A percentile compares a stretch with the other conserved stretches of the same genome.
Evolutionary conservation across 1,140 invertebrate genomes (phyloP).

Genomic region (Sitophilus oryzae): DNA sequence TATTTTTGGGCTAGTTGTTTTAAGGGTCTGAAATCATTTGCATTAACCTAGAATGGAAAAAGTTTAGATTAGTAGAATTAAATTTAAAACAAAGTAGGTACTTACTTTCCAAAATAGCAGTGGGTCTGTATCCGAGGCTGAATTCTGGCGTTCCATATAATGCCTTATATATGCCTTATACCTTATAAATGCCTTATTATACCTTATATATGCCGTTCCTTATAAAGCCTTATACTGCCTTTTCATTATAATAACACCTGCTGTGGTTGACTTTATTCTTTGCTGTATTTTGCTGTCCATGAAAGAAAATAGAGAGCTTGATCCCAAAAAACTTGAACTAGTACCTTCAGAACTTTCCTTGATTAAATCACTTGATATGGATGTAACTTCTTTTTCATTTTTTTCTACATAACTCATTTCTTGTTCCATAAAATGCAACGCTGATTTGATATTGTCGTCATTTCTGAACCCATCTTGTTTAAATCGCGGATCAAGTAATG

Average conservation of each 20-base stretch:
- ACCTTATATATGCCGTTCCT: no score
- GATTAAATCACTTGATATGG: neutral
- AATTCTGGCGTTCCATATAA: slow-evolving; percentile 8
- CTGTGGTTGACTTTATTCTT: slow-evolving; percentile 5
- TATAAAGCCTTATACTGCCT: no score
- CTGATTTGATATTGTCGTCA: slow-evolving; percentile 13
- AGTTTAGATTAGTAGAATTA: neutral
- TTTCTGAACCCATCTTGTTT: slow-evolving; percentile 15
- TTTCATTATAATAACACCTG: slow-evolving; percentile 9
- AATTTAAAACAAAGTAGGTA: neutral
- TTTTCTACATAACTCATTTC: slow-evolving; percentile 9
- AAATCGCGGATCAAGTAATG: slow-evolving; percentile 15
- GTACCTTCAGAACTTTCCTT: neutral
- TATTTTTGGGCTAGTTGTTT: neutral
- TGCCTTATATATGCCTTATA: no score
- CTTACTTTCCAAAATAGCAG: slow-evolving; percentile 13
- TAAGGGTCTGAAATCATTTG: neutral
- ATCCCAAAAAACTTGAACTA: neutral
- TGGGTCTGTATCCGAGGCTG: neutral
- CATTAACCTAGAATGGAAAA: slow-evolving; percentile 1
- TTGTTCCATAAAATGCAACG: slow-evolving; percentile 10
- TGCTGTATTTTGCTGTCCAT: neutral
- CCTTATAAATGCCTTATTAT: no score
- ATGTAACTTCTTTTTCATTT: slow-evolving; percentile 5
- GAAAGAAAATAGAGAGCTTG: neutral